Conservation (phyloP, 1,140 invertebrate genomes). For the Cepaea nemoralis region DNA sequence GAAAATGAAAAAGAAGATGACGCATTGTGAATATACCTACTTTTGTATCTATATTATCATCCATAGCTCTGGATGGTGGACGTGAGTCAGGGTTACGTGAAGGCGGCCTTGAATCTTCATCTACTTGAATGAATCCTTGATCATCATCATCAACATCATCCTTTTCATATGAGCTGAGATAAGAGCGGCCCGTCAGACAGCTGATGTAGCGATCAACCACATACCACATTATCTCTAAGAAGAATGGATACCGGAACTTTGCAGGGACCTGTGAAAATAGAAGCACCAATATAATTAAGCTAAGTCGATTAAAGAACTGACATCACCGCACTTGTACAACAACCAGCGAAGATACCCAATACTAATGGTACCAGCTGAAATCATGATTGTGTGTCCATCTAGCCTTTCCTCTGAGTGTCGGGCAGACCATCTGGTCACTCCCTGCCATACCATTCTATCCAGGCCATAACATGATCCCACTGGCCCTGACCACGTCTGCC, state of each 20-base stretch:
- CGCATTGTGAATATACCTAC: not conserved
- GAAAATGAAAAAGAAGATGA: not conserved
- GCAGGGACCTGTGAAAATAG: constrained; percentile 83
- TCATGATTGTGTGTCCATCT: no score
- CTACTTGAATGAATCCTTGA: constrained; percentile 45
- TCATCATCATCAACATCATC: constrained; percentile 89
- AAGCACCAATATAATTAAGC: no score
- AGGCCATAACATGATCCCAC: no score
- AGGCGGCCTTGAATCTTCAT: constrained; percentile 54
- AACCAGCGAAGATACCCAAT: no score
- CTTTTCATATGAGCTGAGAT: constrained; percentile 93
- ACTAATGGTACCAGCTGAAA: no score
- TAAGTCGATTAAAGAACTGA: no score
- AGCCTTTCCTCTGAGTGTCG: no score
- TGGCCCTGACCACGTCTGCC: no score
- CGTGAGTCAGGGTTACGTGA: constrained; percentile 51
- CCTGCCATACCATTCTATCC: no score
- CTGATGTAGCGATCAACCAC: constrained; percentile 93
- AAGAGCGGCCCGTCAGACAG: constrained; percentile 86
- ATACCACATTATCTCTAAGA: constrained; percentile 98
- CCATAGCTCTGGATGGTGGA: constrained; percentile 47
- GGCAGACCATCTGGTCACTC: no score
- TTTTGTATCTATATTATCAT: constrained; percentile 46
- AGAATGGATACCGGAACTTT: constrained; percentile 97
- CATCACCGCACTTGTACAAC: no score